phyloP scores from a whole-genome alignment of 1,140 invertebrate species.

The Araneus ventricosus region DNA sequence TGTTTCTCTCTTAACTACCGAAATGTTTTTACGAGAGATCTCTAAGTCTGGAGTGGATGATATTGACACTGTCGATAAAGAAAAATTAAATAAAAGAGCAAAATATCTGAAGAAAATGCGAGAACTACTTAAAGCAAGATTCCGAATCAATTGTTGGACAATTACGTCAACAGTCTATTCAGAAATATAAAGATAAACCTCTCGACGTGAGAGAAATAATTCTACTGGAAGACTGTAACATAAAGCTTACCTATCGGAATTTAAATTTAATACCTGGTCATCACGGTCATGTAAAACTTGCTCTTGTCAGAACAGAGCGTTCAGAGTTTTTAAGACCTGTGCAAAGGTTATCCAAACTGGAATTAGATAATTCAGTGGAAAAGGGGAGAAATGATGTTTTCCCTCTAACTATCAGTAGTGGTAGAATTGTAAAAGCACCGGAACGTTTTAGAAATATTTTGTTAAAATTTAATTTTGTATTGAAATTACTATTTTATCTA shows the following conservation, averaged over 20 bases:
- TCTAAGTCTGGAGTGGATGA: not conserved
- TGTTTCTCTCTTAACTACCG: not conserved
- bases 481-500: no score
- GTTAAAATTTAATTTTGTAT: no score
- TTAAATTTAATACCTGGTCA: constrained; percentile 26
- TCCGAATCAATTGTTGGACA: not conserved
- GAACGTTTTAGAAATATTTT: no score
- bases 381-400: not conserved
- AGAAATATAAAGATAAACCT: not conserved
- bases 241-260: constrained; percentile 1
- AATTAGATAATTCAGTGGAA: not conserved
- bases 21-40: not conserved
- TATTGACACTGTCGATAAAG: not conserved
- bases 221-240: not conserved
- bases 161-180: constrained; percentile 28
- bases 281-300: not conserved
- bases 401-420: not conserved
- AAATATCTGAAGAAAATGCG: not conserved
- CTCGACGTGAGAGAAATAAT: not conserved
- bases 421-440: not conserved
- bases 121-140: not conserved
- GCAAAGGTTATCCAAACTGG: not conserved
- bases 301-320: not conserved
- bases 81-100: not conserved
- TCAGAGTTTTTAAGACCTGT: not conserved